These are phyloP conservation scores for Illadopsis cleaveri DNA, from an alignment of 2,113 vertebrate species.

Conservation along the genomic window DNA sequence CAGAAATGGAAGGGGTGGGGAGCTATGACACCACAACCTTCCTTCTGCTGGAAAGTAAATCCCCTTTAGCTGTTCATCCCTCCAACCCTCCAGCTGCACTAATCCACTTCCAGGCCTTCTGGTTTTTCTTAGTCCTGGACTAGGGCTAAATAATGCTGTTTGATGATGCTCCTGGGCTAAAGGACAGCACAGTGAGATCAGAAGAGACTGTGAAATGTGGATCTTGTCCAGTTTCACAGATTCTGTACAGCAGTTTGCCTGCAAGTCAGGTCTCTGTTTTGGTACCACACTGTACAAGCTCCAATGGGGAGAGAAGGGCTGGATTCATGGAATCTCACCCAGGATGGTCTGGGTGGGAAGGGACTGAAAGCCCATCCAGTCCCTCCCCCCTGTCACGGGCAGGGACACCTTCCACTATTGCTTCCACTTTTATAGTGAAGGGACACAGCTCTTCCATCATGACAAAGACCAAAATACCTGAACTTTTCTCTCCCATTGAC, in stretches of 20 bases:
- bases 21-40: not conserved
- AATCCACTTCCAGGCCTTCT: not conserved
- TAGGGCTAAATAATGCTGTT: not conserved
- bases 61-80: not conserved
- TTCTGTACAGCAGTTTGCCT: not conserved
- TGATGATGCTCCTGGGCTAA: not conserved
- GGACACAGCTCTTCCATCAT: not conserved
- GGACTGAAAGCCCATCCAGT: not conserved
- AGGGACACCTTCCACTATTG: not conserved
- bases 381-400: not conserved
- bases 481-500: not conserved
- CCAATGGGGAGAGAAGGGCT: not conserved
- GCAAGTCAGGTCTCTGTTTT: not conserved
- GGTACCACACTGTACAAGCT: not conserved
- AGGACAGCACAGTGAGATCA: not conserved
- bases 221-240: not conserved
- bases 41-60: not conserved
- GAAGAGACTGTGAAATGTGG: not conserved
- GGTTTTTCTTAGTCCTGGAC: not conserved
- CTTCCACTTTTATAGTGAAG: not conserved
- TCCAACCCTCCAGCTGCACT: not conserved
- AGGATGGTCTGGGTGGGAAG: not conserved
- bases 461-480: not conserved
- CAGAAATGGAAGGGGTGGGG: not conserved
- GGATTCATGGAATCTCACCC: not conserved